Evolutionary conservation across 2,888 invertebrate species (phyloP), one percentile per base, ranked within the genome.

Genomic region (Tromatobia lineatoria): DNA sequence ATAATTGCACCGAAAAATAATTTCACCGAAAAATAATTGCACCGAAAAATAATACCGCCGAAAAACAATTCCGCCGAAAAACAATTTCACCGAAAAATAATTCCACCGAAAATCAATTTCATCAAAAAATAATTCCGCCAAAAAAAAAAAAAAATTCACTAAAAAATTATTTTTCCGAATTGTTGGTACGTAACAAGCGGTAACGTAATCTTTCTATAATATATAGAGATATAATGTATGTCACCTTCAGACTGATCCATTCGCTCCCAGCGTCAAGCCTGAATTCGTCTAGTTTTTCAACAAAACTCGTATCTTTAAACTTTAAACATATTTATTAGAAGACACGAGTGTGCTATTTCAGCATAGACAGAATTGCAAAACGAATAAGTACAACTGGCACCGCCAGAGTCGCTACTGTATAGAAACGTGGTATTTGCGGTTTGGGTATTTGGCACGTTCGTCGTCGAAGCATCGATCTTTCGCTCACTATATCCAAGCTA

Each of bases 391-490:
- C 47, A 76, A 42, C 45, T 64, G 69, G 61, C 64, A 54, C 18
- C 61, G 74, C 42, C 20, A 29, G 42, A 75, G 52, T 47, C 29
- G n/a, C 25, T 42, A n/a, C n/a, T 2, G 2, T 50, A 18, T 29
- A 61, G 52, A 7, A 15, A 4, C 45, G 78, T 71, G 79, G 69
- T 75, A 83, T 83, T 75, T 75, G 79, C 54, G 75, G 82, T 75
- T 70, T 15, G 38, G 52, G 69, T 54, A 70, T 83, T 83, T 83
- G 79, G 78, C 82, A 83, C 70, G 74, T 13, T 45, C 52, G 23
- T 64, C 64, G 64, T 47, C 38, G 79, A 79, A 45, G 74, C 78
- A 83, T 83, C 82, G 79, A 83, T 83, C 74, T 78, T 38, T 57
- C 3, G 13, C 61, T 54, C 20, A 34, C 10, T 75, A 45, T 57